phyloP scores from a whole-genome alignment of 2,888 invertebrate species.

The Drosophila yooni region DNA sequence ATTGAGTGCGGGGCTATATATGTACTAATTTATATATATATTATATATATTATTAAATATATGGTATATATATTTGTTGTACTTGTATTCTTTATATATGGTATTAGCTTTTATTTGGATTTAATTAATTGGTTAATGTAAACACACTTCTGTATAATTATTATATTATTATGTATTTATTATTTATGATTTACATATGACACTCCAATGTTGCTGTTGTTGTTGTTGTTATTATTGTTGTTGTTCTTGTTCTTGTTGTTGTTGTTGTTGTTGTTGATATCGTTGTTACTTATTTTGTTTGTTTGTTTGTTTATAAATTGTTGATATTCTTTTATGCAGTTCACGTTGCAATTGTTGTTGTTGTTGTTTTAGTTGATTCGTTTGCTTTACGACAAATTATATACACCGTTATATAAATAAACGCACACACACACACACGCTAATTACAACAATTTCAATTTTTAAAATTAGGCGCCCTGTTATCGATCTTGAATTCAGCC shows the following conservation, averaged over 20 bases:
- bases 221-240: constrained; percentile 29
- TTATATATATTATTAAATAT: constrained; percentile 46
- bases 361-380: constrained; percentile 31
- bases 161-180: constrained; percentile 43
- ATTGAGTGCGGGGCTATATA: constrained; percentile 66
- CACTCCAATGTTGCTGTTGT: constrained; percentile 50
- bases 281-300: constrained; percentile 28
- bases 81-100: constrained; percentile 36
- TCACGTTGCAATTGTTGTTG: constrained; percentile 42
- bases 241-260: constrained; percentile 19
- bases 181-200: constrained; percentile 44
- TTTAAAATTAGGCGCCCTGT: constrained; percentile 7
- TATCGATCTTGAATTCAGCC: constrained; percentile 40
- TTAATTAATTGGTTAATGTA: constrained; percentile 28
- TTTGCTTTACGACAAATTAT: constrained; percentile 21
- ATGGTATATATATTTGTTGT: constrained; percentile 49
- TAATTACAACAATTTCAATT: constrained; percentile 9
- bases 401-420: constrained; percentile 37
- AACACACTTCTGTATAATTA: constrained; percentile 26
- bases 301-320: constrained; percentile 5
- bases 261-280: constrained; percentile 24
- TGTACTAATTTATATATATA: constrained; percentile 51
- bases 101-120: constrained; percentile 21
- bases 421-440: constrained; percentile 17
- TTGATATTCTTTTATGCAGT: constrained; percentile 15